Base-by-base conservation (phyloP, 1,140 invertebrate genomes). In the Gerris buenoi region DNA sequence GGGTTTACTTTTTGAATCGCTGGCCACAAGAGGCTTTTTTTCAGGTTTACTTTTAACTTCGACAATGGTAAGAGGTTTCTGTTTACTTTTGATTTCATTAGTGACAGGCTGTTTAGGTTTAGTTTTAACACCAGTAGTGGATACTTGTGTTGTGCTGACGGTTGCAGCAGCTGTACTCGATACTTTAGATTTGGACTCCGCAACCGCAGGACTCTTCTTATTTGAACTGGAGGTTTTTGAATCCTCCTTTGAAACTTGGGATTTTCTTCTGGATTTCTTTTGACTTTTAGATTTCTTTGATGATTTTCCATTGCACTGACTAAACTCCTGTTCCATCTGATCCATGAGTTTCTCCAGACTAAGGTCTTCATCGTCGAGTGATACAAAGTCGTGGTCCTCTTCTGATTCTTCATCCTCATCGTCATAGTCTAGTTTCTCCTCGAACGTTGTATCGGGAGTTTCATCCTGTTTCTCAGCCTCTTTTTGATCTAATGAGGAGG, bases 311-410 rank as follows among this genome's bases (percentile, higher is more conserved):
- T 15, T n/a, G 64, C 28, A 23, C 5, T 25, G 13, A 5, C 74
- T 74, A 69, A 77, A 77, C 63, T 78, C 77, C 25, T 73, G 68
- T n/a, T 78, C 77, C 76, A 79, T 78, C 60, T 79, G 76, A 27
- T 79, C 74, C 73, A 79, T 78, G 10, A 79, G 67, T 1, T 77
- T 73, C 27, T 78, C 77, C 3, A 79, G 68, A 67, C 77, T 78
- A 67, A 77, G 76, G 61, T 79, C 77, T 63, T 77, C 76, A n/a
- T 76, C 74, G 67, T 78, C 76, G 10, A 77, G 75, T 75, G 77
- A 13, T 15, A 68, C 26, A 27, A 23, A 23, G 26, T 68, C 65
- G 26, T 60, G 26, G 25, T 33, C 67, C 15, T 68, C 63, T 15
- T 65, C 63, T 5, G 63, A 60, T n/a, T 63, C 67, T 1, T 22